phyloP scores from a whole-genome alignment of 2,888 invertebrate species.

The Itoplectis maculator region DNA sequence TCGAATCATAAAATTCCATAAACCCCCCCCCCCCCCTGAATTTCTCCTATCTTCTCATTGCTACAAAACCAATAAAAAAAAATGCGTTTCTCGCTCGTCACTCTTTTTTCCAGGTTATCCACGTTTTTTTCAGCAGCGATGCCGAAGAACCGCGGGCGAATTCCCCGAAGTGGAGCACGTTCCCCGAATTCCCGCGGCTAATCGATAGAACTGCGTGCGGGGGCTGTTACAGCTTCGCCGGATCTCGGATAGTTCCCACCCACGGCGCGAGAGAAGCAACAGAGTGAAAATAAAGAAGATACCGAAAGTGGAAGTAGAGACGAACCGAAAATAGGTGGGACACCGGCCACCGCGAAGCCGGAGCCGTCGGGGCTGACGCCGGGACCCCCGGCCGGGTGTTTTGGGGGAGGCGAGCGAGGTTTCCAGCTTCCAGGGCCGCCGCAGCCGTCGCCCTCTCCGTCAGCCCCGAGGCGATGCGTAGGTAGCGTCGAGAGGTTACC shows the following conservation, averaged over 20 bases:
- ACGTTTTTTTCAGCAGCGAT: too few relatives aligned
- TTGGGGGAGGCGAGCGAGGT: slow-evolving; percentile 12
- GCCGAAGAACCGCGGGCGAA: too few relatives aligned
- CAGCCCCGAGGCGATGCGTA: slow-evolving; percentile 52
- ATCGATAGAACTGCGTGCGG: too few relatives aligned
- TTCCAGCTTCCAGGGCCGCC: slow-evolving; percentile 26
- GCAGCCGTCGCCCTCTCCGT: slow-evolving; percentile 1
- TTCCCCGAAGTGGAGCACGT: too few relatives aligned
- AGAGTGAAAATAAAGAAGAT: slow-evolving; percentile 6
- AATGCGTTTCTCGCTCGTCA: too few relatives aligned
- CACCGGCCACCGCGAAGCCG: slow-evolving; percentile 29
- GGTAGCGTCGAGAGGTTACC: slow-evolving; percentile 54
- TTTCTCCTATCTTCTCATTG: too few relatives aligned
- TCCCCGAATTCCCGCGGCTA: too few relatives aligned
- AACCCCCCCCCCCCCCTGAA: too few relatives aligned
- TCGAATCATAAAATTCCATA: too few relatives aligned
- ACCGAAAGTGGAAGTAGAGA: background rate
- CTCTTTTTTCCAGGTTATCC: too few relatives aligned
- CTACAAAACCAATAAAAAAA: too few relatives aligned
- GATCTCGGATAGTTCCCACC: background rate
- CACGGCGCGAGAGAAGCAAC: slow-evolving; percentile 11
- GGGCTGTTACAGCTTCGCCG: background rate
- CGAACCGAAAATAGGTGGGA: slow-evolving; percentile 22
- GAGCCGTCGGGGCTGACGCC: too few relatives aligned
- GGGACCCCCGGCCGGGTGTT: slow-evolving; percentile 30